Evolutionary conservation across 2,888 invertebrate species (phyloP).

Genomic region (Macroteleia sp.): DNA sequence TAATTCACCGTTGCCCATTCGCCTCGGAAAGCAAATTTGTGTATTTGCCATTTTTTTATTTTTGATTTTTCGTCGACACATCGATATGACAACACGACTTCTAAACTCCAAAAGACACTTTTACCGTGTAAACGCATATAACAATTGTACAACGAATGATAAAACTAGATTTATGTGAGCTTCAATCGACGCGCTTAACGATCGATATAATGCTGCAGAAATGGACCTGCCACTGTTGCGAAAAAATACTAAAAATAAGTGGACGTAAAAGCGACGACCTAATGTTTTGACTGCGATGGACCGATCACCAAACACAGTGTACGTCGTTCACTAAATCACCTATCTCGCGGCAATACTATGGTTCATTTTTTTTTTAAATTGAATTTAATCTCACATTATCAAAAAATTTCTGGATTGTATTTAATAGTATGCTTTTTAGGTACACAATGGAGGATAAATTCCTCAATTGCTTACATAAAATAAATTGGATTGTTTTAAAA

Average conservation of each 20-base stretch:
- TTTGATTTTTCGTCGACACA: neutral
- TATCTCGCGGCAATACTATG: conserved; percentile 43
- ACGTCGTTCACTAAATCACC: conserved; percentile 55
- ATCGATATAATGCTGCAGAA: conserved; percentile 59
- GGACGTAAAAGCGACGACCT: conserved; percentile 52
- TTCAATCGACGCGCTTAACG: conserved; percentile 41
- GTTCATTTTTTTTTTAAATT: conserved; percentile 31
- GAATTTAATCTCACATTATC: too few species aligned
- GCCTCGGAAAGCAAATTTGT: too few species aligned
- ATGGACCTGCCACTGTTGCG: conserved; percentile 65
- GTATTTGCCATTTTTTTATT: neutral
- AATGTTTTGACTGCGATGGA: conserved; percentile 56
- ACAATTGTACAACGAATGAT: conserved; percentile 59
- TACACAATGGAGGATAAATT: too few species aligned
- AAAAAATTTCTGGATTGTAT: too few species aligned
- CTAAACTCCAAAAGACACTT: conserved; percentile 54
- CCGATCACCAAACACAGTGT: conserved; percentile 60
- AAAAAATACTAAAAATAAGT: conserved; percentile 60
- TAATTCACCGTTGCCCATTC: neutral
- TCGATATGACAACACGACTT: conserved; percentile 32
- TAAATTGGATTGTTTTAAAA: too few species aligned
- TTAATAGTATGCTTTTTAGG: too few species aligned
- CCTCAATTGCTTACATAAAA: too few species aligned
- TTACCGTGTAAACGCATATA: conserved; percentile 26
- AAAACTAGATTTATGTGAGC: conserved; percentile 63